Evolutionary conservation across 2,888 invertebrate species (phyloP).

Genomic region (Dusona sp.): DNA sequence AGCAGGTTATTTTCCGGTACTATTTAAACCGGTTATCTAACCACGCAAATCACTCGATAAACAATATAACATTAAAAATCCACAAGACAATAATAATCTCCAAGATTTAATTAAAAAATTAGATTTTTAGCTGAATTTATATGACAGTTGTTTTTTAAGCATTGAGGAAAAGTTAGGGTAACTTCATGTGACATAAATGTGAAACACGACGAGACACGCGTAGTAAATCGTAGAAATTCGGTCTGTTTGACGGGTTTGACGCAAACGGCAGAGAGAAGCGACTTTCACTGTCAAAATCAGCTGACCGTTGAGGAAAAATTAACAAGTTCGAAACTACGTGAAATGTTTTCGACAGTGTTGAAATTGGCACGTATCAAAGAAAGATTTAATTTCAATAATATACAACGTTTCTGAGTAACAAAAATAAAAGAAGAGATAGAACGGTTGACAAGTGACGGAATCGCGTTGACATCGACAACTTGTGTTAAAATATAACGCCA

Average conservation of each 20-base stretch:
- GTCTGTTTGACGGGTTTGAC: conserved; percentile 42
- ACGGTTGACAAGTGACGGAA: conserved; percentile 4
- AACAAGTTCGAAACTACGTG: conserved; percentile 47
- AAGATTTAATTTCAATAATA: conserved; percentile 4
- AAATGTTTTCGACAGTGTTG: conserved; percentile 36
- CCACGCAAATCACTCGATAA: background rate
- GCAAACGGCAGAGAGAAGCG: conserved; percentile 40
- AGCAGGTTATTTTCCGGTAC: background rate
- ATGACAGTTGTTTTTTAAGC: background rate
- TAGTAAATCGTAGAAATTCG: conserved; percentile 28
- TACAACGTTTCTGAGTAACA: conserved; percentile 23
- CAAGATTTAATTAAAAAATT: background rate
- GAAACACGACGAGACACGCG: conserved; percentile 25
- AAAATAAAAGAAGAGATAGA: background rate
- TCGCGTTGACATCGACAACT: conserved; percentile 20
- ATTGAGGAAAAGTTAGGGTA: background rate
- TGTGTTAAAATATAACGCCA: conserved; percentile 63
- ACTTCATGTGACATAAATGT: conserved; percentile 5
- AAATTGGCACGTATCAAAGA: conserved; percentile 23
- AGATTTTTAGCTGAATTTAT: background rate
- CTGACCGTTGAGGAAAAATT: conserved; percentile 58
- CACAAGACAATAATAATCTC: background rate
- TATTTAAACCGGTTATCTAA: background rate
- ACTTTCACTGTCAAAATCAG: conserved; percentile 70
- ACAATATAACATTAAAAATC: background rate